phyloP scores from a whole-genome alignment of 1,140 invertebrate genomes.

The Coboldia fuscipes region DNA sequence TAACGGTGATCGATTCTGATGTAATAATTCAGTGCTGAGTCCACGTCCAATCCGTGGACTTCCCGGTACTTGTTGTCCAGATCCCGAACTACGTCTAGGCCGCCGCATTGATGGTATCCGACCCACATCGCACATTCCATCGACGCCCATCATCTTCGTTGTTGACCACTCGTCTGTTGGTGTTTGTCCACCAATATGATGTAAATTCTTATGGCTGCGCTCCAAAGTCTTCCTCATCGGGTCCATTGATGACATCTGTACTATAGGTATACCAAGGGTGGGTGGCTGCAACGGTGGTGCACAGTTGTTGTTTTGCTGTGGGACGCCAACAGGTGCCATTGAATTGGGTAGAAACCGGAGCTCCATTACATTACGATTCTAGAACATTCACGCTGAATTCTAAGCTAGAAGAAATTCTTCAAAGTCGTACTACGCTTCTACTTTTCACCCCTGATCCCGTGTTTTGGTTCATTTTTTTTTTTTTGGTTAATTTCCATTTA shows the following conservation, averaged over 20 bases:
- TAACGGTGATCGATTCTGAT: slow-evolving; percentile 14
- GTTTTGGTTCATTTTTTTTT: too few relatives aligned
- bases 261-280: too few relatives aligned
- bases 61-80: slow-evolving; percentile 13
- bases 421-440: slow-evolving; percentile 6
- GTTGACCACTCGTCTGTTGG: background rate
- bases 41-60: slow-evolving; percentile 13
- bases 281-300: background rate
- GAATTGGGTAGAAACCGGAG: slow-evolving; percentile 15
- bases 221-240: slow-evolving; percentile 13
- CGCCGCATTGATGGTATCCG: slow-evolving; percentile 15
- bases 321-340: background rate
- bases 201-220: slow-evolving; percentile 12
- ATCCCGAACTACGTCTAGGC: slow-evolving; percentile 13
- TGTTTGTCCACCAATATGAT: slow-evolving; percentile 4
- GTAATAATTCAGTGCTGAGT: background rate
- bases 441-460: background rate
- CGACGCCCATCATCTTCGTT: background rate
- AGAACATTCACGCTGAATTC: slow-evolving; percentile 15
- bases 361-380: slow-evolving; percentile 22
- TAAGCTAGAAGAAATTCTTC: slow-evolving; percentile 7
- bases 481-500: too few relatives aligned
- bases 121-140: background rate
- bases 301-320: slow-evolving; percentile 3
- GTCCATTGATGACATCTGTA: slow-evolving; percentile 11